Base-by-base conservation (phyloP, 2,888 invertebrate species). In the Sylvicola cinctus region DNA sequence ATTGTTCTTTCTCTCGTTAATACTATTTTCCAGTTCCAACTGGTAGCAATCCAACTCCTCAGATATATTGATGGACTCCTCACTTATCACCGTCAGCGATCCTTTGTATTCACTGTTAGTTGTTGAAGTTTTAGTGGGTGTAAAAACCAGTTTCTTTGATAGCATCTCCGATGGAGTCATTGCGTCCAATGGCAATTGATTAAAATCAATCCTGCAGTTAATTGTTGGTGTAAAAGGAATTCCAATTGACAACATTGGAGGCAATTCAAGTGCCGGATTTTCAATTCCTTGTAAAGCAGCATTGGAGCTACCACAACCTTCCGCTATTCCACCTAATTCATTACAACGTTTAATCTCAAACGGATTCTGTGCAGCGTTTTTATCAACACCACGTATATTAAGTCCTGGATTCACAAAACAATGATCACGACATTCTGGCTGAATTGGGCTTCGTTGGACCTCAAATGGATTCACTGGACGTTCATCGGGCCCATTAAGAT, bases 21-120 rank as follows among this genome's bases (percentile, higher is more conserved):
- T 58, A 41, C 58, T 58, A 25, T 58, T 58, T 39, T 58, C 58
- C 25, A 58, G 39, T 41, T 58, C 58, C 28, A 57, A 36, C 37
- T 58, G 58, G 41, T 58, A 58, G 5, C 47, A 49, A 41, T 58
- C 58, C 14, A 58, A 38, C 34, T 58, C 57, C 31, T 51, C 50
- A 36, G 57, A 55, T 44, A 55, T 46, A 16, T 47, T 31, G 14
- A 13, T 28, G 6, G 6, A 42, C 36, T 55, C 57, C 41, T 58
- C 58, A 20, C 47, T 52, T 3, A 54, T 50, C 6, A 52, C 47
- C 3, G 49, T 47, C 16, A 57, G 38, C 2, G 49, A 29, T 46
- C 32, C 23, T 3, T 8, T 11, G n/a, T 12, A 12, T 2, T 47
- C 38, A 2, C 36, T 29, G 35, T 49, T 52, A 2, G 43, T 34